These are phyloP conservation scores for Tethea ocularis DNA, from an alignment of 2,888 invertebrate species.

Conservation along the genomic window DNA sequence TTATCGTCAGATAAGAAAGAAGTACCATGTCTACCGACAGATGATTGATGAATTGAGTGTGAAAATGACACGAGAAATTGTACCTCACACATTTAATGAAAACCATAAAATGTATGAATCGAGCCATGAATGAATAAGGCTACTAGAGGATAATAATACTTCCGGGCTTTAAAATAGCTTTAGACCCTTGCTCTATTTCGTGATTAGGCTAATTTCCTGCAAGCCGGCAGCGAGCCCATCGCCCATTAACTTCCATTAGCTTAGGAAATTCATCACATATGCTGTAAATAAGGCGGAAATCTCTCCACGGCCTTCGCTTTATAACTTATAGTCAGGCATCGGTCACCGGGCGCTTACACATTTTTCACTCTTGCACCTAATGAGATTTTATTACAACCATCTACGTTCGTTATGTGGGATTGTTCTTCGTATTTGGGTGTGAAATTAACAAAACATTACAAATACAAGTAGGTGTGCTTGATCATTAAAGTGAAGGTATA, in stretches of 20 bases:
- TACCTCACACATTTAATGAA: background rate
- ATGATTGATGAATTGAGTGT: no score
- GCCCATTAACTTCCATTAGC: conserved; percentile 53
- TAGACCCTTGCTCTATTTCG: conserved; percentile 35
- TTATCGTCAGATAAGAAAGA: no score
- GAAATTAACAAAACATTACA: conserved; percentile 30
- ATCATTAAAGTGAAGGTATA: background rate
- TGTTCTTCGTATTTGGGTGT: conserved; percentile 41
- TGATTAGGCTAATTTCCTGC: conserved; percentile 51
- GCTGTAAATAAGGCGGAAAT: conserved; percentile 12
- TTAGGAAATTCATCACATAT: conserved; percentile 28
- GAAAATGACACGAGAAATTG: no score
- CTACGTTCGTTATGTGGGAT: conserved; percentile 50
- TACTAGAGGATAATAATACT: conserved; percentile 19
- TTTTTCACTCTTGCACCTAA: conserved; percentile 54
- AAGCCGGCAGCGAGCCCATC: conserved; percentile 38
- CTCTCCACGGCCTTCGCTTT: background rate
- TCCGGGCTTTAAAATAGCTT: conserved; percentile 42
- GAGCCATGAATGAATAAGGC: background rate
- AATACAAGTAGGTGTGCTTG: background rate
- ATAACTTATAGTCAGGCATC: conserved; percentile 50
- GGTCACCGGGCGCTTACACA: conserved; percentile 46
- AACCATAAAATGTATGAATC: no score
- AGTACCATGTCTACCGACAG: no score
- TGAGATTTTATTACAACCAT: conserved; percentile 48